These are phyloP conservation scores for Lagenorhynchus albirostris DNA, from an alignment of 2,113 vertebrate genomes.

Conservation along the genomic window DNA sequence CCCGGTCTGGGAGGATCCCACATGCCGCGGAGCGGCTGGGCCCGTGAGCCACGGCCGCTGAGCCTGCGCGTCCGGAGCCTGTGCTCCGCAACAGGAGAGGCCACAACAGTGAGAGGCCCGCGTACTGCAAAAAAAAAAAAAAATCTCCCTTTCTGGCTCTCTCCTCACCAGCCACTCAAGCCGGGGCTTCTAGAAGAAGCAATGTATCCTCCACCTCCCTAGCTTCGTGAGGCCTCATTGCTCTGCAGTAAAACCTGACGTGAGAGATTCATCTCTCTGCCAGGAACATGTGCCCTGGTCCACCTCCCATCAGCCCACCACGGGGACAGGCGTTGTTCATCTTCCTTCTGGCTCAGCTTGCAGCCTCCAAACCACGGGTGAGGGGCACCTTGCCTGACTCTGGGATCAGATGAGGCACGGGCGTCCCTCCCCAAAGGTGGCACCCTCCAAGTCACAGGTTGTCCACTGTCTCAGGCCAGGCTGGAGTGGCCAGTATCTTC, in stretches of 20 bases:
- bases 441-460: fast-evolving
- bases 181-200: background rate
- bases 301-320: background rate
- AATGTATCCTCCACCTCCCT: fast-evolving
- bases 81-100: too few species aligned
- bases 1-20: too few species aligned
- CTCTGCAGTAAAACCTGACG: background rate
- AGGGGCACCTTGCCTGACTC: slow-evolving; percentile 18
- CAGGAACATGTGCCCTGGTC: background rate
- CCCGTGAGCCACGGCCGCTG: too few species aligned
- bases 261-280: background rate
- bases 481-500: background rate
- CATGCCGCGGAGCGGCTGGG: too few species aligned
- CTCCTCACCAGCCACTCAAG: background rate
- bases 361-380: background rate
- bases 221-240: fast-evolving
- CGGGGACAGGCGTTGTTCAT: background rate
- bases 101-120: too few species aligned
- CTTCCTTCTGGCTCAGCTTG: background rate
- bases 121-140: too few species aligned
- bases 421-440: background rate
- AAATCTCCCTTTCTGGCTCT: background rate
- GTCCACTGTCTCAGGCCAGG: background rate
- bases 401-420: fast-evolving
- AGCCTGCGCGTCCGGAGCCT: too few species aligned